Conservation (phyloP, 2,888 invertebrate species). For the Drosophila monieri region DNA sequence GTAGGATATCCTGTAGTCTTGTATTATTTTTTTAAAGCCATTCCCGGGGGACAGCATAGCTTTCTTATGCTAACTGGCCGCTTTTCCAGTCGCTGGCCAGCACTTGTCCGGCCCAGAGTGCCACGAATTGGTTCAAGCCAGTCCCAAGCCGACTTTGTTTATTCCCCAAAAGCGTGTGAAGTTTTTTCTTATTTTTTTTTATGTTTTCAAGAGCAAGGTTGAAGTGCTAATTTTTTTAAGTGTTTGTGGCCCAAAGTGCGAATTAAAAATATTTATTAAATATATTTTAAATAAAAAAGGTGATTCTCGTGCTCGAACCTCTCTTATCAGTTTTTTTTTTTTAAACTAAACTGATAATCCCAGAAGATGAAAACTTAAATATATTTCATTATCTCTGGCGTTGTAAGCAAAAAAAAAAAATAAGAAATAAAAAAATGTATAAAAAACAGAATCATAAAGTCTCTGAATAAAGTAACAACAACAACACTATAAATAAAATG, state of each 20-base stretch:
- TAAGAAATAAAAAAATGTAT: background rate
- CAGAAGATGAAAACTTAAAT: background rate
- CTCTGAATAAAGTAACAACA: constrained; percentile 12
- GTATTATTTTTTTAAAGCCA: background rate
- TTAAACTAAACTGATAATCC: constrained; percentile 2
- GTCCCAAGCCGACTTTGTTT: constrained; percentile 11
- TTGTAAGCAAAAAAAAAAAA: constrained; percentile 5
- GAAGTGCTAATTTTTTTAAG: background rate
- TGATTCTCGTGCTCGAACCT: constrained; percentile 25
- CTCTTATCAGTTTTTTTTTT: background rate
- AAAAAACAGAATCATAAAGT: constrained; percentile 31
- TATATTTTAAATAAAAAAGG: background rate
- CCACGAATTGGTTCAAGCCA: constrained; percentile 38
- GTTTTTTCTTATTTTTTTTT: too few species aligned
- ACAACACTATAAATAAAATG: constrained; percentile 22
- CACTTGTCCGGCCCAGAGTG: constrained; percentile 30
- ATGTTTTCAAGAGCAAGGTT: constrained; percentile 31
- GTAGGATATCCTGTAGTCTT: background rate
- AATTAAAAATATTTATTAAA: constrained; percentile 4
- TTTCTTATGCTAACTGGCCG: constrained; percentile 14
- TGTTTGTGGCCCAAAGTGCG: background rate
- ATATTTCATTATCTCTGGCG: constrained; percentile 17
- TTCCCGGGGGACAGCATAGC: background rate
- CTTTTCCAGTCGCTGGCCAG: constrained; percentile 22
- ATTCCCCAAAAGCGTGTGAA: background rate